Conservation (phyloP, 1,140 invertebrate species). For the Bathynomus jamesi region DNA sequence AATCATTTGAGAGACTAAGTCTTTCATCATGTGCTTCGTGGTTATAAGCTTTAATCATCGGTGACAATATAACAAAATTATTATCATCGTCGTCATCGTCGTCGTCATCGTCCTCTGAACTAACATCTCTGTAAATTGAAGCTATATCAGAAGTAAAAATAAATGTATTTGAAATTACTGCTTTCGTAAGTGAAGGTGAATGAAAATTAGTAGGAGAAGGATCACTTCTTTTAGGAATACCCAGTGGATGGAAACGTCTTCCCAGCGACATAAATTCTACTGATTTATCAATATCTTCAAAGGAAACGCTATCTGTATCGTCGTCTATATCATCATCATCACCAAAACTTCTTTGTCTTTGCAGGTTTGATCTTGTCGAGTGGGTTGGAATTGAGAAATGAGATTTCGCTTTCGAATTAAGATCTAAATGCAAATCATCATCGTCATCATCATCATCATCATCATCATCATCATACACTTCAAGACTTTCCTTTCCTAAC, state of each 20-base stretch:
- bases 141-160: background rate
- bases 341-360: no score
- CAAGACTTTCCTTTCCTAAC: no score
- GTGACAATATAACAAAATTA: background rate
- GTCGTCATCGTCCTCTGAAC: no score
- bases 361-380: no score
- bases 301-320: no score
- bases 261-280: constrained; percentile 13
- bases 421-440: no score
- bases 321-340: no score
- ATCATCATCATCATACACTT: background rate
- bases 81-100: no score
- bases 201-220: constrained; percentile 11
- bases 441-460: constrained; percentile 12
- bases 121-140: no score
- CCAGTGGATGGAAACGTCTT: constrained; percentile 24
- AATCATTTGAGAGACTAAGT: constrained; percentile 9
- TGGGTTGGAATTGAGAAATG: no score
- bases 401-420: no score
- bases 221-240: background rate
- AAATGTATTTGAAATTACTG: background rate
- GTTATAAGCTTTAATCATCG: constrained; percentile 14
- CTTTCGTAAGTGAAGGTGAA: background rate
- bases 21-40: constrained; percentile 16
- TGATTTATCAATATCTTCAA: constrained; percentile 5